Evolutionary conservation across 1,140 invertebrate genomes (phyloP).

Genomic region (Drosophila kepulauana): DNA sequence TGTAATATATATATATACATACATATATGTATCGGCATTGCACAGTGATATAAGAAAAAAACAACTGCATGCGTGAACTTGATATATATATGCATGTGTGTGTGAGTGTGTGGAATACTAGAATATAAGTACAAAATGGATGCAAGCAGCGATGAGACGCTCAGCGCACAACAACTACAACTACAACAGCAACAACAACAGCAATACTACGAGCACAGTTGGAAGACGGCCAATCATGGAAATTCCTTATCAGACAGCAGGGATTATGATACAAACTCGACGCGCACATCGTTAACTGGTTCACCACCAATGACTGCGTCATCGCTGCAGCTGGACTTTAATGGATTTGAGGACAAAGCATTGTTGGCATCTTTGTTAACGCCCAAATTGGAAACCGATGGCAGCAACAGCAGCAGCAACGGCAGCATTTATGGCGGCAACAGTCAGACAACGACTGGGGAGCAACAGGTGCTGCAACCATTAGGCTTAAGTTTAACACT

Average conservation of each 20-base stretch:
- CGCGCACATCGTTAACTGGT: conserved; percentile 69
- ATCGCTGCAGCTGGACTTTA: conserved; percentile 51
- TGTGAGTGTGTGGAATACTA: conserved; percentile 61
- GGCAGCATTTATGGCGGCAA: conserved; percentile 45
- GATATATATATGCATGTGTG: conserved; percentile 18
- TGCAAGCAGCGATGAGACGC: conserved; percentile 47
- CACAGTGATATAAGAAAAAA: conserved; percentile 62
- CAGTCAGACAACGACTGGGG: conserved; percentile 51
- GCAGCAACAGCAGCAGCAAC: conserved; percentile 42
- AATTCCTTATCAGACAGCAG: conserved; percentile 80
- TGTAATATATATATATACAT: conserved; percentile 55
- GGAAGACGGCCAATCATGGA: conserved; percentile 54
- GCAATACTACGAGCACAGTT: conserved; percentile 50
- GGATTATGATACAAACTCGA: conserved; percentile 80
- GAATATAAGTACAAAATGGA: conserved; percentile 68
- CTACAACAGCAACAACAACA: conserved; percentile 58
- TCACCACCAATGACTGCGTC: conserved; percentile 60
- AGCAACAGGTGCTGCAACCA: conserved; percentile 83
- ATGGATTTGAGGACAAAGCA: conserved; percentile 55
- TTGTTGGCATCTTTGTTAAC: conserved; percentile 60
- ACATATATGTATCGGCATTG: conserved; percentile 50
- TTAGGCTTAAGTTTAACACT: conserved; percentile 70
- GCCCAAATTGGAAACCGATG: conserved; percentile 51
- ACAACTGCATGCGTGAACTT: conserved; percentile 61
- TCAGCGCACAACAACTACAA: conserved; percentile 38